Base-by-base conservation (phyloP, 2,113 vertebrate species). In the Romanogobio albipinnatus region DNA sequence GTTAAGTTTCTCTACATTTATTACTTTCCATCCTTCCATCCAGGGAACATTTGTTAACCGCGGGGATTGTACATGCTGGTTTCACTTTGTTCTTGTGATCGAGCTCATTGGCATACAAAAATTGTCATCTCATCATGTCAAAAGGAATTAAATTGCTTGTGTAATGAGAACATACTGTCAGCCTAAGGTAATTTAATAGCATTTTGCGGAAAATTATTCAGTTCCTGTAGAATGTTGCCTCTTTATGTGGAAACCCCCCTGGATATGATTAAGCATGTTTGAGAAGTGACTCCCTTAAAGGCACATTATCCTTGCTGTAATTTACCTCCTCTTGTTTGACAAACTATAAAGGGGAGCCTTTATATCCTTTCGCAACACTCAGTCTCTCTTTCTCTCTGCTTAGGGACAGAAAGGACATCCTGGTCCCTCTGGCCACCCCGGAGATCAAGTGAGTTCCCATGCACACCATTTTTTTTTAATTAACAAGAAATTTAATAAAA, bases 361-460 rank as follows among this genome's bases (percentile, higher is more conserved):
- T 75, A 58, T 59, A 43, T 29, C 3, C 51, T 39, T 61, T 61
- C 11, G 2, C 22, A 47, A 36, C 26, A 26, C 29, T 24, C 33
- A 5, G 8, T 0, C 45, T 85, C 6, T 87, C 85, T 85, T 86
- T 0, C 70, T 89, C 87, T 68, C 22, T 89, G 61, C 81, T 87
- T 94, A 99, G 98, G 98, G 98, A 85, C 93, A 94, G 19, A 98
- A 96, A 93, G 98, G 98, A 82, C 95, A 97, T 84, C 94, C 94
- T 85, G 98, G 98, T 94, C 95, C 96, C 0, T 83, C 93, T 64
- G 97, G 97, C 89, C 95, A 96, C 82, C 97, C 96, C 26, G 97
- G 97, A 94, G 96, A 99, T 89, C 95, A 96, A 93, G 98, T 99
- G 91, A 97, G 97, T 95, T 76, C 43, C 88, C 77, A 76, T 22